Conservation (phyloP, 2,113 vertebrate species). For the Notothenia rossii region DNA sequence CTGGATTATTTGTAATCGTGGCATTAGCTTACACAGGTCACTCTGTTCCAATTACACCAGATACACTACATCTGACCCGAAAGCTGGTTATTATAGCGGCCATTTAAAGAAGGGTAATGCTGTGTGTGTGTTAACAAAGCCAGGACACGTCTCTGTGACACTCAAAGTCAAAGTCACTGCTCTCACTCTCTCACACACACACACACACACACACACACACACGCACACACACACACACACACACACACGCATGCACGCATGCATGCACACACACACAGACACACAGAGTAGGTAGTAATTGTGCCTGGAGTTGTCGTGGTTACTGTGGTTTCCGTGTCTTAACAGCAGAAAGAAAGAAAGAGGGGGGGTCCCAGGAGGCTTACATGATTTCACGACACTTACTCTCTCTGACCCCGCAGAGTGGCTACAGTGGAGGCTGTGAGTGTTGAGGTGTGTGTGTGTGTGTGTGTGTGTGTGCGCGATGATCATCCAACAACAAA, state of each 20-base stretch:
- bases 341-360: constrained; percentile 50
- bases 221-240: neutral
- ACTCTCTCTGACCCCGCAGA: constrained; percentile 54
- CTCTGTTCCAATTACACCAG: neutral
- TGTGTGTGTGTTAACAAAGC: constrained; percentile 32
- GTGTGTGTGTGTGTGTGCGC: neutral
- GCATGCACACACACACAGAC: neutral
- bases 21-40: constrained; percentile 14
- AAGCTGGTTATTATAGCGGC: constrained; percentile 23
- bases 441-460: neutral
- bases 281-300: constrained; percentile 41
- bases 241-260: neutral
- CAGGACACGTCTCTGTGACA: neutral
- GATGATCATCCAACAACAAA: no score
- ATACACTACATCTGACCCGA: constrained; percentile 12
- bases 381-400: constrained; percentile 65
- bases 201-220: no score
- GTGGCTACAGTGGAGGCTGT: constrained; percentile 22
- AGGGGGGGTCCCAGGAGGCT: constrained; percentile 39
- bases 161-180: neutral
- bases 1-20: neutral
- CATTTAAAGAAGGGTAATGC: constrained; percentile 4
- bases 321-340: constrained; percentile 61
- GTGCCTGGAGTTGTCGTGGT: constrained; percentile 58
- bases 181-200: neutral